These are phyloP conservation scores for Pygoscelis adeliae DNA, from an alignment of 2,113 vertebrate genomes.

Conservation along the genomic window DNA sequence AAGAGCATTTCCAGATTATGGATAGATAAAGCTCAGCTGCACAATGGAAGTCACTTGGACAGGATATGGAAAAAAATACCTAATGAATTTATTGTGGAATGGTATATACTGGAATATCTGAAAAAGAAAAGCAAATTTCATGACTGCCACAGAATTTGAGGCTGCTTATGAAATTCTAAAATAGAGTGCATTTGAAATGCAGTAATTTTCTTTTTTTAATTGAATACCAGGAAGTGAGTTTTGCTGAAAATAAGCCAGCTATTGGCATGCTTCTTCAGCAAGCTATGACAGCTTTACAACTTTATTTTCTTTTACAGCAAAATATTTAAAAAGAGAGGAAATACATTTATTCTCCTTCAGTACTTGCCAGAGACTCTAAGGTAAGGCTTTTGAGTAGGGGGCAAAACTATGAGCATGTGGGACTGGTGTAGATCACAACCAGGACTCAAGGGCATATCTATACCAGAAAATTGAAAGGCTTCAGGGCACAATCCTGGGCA, in stretches of 20 bases:
- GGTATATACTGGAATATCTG: neutral
- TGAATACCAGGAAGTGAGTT: conserved; percentile 25
- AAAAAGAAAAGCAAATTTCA: conserved; percentile 10
- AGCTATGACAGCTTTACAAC: neutral
- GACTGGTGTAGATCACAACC: neutral
- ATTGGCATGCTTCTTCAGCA: conserved; percentile 3
- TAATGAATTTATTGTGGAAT: neutral
- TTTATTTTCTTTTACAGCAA: conserved; percentile 22
- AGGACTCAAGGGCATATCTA: neutral
- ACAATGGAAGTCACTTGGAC: neutral
- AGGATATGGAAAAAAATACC: neutral
- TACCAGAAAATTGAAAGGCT: neutral
- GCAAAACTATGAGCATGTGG: neutral
- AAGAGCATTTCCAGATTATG: neutral
- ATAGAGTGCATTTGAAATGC: conserved; percentile 23
- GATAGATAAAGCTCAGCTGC: neutral
- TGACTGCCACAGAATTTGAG: neutral
- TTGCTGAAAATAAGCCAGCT: conserved; percentile 11
- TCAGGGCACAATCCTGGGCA: neutral
- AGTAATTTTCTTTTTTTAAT: conserved; percentile 38
- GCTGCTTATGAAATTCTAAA: conserved; percentile 25
- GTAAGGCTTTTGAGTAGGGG: neutral
- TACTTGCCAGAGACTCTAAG: neutral
- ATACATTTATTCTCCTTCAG: neutral
- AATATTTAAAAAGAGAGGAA: neutral